A percentile compares a stretch with the other conserved stretches of the same genome.
Evolutionary conservation across 1,140 invertebrate species (phyloP).

Genomic region (Drosophila navojoa): DNA sequence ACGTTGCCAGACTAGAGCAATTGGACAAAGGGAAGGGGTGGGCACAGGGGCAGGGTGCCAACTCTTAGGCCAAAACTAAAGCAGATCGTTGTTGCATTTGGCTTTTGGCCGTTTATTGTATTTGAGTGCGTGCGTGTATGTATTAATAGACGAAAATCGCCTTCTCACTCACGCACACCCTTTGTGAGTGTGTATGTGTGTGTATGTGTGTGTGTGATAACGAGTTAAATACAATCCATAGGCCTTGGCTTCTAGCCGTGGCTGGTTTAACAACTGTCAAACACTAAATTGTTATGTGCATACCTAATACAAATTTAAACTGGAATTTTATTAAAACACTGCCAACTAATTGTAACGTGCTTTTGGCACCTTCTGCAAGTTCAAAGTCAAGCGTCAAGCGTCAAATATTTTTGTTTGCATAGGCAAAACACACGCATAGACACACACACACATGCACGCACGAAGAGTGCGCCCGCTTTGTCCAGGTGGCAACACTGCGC

Average conservation of each 20-base stretch:
- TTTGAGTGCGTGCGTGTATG: slow-evolving; percentile 10
- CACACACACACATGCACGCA: slow-evolving; percentile 26
- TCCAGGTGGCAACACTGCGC: slow-evolving; percentile 24
- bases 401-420: slow-evolving; percentile 62
- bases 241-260: slow-evolving; percentile 31
- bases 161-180: slow-evolving; percentile 11
- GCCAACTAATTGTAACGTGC: neutral
- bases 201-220: slow-evolving; percentile 23
- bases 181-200: slow-evolving; percentile 22
- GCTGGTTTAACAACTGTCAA: slow-evolving; percentile 16
- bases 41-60: neutral
- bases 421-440: slow-evolving; percentile 23
- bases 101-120: slow-evolving; percentile 7
- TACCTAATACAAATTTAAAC: slow-evolving; percentile 13
- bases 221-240: slow-evolving; percentile 30
- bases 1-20: slow-evolving; percentile 75
- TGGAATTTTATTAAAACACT: too few relatives aligned
- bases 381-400: slow-evolving; percentile 58
- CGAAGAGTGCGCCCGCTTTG: neutral
- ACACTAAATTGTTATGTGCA: slow-evolving; percentile 24
- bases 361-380: slow-evolving; percentile 50
- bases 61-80: slow-evolving; percentile 7
- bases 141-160: slow-evolving; percentile 35
- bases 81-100: slow-evolving; percentile 31
- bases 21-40: slow-evolving; percentile 4